Percentiles rank a stretch among this genome's conserved stretches.
Conservation (phyloP, 1,140 invertebrate genomes). For the Prorops nasuta region DNA sequence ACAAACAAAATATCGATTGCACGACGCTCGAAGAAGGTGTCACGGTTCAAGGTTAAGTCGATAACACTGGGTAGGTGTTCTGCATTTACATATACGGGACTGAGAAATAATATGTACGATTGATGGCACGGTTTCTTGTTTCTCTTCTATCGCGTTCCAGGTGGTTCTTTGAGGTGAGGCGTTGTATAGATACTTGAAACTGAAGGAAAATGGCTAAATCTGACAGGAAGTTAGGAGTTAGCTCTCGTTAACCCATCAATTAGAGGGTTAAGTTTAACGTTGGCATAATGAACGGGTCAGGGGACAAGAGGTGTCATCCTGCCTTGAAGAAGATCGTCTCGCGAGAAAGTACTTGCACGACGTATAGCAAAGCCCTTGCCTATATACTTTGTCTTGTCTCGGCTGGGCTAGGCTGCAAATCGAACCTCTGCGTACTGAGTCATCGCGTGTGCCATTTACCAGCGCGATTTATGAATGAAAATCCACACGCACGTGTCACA, state of each 20-base stretch:
- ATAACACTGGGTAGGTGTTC: no score
- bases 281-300: slow-evolving; percentile 38
- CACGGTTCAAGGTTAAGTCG: slow-evolving; percentile 23
- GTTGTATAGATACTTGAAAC: background rate
- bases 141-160: no score
- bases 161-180: no score
- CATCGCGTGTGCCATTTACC: slow-evolving; percentile 19
- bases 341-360: no score
- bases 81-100: no score
- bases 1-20: slow-evolving; percentile 14
- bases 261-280: slow-evolving; percentile 40
- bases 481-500: slow-evolving; percentile 36
- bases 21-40: slow-evolving; percentile 18
- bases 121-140: no score
- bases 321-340: slow-evolving; percentile 16
- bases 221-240: slow-evolving; percentile 46
- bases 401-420: slow-evolving; percentile 42
- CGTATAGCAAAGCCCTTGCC: no score
- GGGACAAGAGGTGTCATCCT: slow-evolving; percentile 48
- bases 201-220: slow-evolving; percentile 40
- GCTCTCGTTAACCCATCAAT: slow-evolving; percentile 49
- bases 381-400: slow-evolving; percentile 34
- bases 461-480: slow-evolving; percentile 52
- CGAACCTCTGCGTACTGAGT: slow-evolving; percentile 19
- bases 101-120: no score